Evolutionary conservation across 23 tunicate genomes (phyloP).

Genomic region (Ascidia mentula): DNA sequence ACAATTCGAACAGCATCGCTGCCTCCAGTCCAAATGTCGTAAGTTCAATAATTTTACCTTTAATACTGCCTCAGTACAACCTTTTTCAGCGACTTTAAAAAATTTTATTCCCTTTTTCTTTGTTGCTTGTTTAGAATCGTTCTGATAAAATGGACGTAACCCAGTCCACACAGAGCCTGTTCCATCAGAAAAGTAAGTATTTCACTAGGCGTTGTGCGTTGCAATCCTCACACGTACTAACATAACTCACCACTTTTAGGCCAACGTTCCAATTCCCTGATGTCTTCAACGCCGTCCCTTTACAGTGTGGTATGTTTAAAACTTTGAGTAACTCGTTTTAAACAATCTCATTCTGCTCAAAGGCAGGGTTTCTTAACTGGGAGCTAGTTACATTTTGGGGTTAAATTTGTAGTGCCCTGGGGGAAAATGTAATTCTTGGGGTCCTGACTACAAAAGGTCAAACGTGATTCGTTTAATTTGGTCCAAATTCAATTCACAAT

Average conservation of each 20-base stretch:
- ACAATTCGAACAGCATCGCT: conserved; percentile 36
- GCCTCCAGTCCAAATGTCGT: conserved; percentile 67
- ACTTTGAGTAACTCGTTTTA: neutral
- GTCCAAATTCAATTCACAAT: too few species aligned
- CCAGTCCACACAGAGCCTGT: neutral
- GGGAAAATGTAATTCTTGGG: too few species aligned
- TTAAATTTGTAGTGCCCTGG: too few species aligned
- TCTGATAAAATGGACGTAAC: neutral
- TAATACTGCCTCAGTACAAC: neutral
- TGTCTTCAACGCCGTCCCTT: neutral
- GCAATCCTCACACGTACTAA: too few species aligned
- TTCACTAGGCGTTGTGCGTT: too few species aligned
- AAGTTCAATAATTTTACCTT: neutral
- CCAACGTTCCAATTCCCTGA: conserved; percentile 1
- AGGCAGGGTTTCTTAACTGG: neutral
- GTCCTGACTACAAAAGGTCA: too few species aligned
- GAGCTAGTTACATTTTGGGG: too few species aligned
- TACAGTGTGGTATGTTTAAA: neutral
- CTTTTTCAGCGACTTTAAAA: neutral
- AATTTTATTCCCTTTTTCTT: too few species aligned
- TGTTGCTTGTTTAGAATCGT: neutral
- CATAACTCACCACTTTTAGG: too few species aligned
- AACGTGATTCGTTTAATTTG: too few species aligned
- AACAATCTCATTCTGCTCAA: neutral
- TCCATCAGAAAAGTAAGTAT: neutral